Evolutionary conservation across 2,113 vertebrate genomes (phyloP), one percentile per base, ranked within the genome.

Genomic region (Odocoileus hemionus): DNA sequence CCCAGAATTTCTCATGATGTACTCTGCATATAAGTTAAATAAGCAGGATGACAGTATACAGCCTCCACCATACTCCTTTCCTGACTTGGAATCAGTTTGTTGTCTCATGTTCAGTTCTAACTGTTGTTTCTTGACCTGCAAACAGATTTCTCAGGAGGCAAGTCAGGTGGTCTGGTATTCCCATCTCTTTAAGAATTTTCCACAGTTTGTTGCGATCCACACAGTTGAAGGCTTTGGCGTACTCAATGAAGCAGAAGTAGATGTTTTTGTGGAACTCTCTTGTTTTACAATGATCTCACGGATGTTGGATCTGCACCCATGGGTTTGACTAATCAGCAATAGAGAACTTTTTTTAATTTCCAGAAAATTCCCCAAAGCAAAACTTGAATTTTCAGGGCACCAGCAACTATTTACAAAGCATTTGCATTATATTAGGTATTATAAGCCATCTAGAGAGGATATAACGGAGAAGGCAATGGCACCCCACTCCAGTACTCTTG

Each of bases 41-140:
- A 70, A 70, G n/a, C 67, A 36, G n/a, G n/a, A 9, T 70, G 64
- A 70, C 2, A 70, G 2, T 36, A 70, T 70, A 36, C 9, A 70
- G n/a, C 64, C 19, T 36, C 1, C 2, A 36, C 1, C 1, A 1
- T 36, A 21, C 17, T 70, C 19, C n/a, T 70, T 21, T 70, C n/a
- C 17, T 11, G 4, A 70, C 5, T 21, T 36, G 17, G 4, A 36
- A 21, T 12, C n/a, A 36, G 64, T 36, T 4, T 70, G 17, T 70
- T 36, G 64, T 70, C 21, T 6, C n/a, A 70, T 23, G 64, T 70
- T 10, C 64, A 21, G 64, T 23, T 36, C 19, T 36, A 70, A 70
- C 19, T 36, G 64, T 36, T 70, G 17, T 19, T 70, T 23, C 64
- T 36, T 70, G n/a, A 70, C 64, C 64, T 70, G 19, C 64, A 36